Evolutionary conservation across 2,888 invertebrate genomes (phyloP).

Genomic region (Sthenelais limicola): DNA sequence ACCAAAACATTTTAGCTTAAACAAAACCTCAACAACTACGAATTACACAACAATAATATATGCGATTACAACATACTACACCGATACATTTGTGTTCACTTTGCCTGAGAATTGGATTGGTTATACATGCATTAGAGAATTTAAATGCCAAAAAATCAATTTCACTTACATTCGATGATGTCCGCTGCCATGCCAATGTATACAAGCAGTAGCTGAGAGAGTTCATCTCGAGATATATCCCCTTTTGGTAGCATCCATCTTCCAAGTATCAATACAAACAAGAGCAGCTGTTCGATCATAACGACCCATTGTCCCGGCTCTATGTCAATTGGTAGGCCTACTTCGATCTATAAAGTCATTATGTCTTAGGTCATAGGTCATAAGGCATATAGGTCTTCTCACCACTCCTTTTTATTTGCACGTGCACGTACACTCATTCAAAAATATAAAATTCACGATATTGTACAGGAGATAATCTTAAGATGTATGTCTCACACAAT

Average conservation of each 20-base stretch:
- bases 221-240: slow-evolving; percentile 55
- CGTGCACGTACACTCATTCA: too few relatives aligned
- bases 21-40: not conserved
- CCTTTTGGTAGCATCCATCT: slow-evolving; percentile 95
- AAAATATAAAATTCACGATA: too few relatives aligned
- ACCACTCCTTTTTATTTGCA: too few relatives aligned
- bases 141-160: too few relatives aligned
- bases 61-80: not conserved
- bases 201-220: slow-evolving; percentile 64
- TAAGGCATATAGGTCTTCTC: too few relatives aligned
- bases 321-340: slow-evolving; percentile 39
- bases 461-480: too few relatives aligned
- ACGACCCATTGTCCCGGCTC: slow-evolving; percentile 46
- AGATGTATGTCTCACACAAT: too few relatives aligned
- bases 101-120: too few relatives aligned
- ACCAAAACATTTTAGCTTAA: not conserved
- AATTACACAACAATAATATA: not conserved
- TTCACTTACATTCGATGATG: slow-evolving; percentile 75
- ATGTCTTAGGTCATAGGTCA: too few relatives aligned
- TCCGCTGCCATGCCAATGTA: slow-evolving; percentile 68
- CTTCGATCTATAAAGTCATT: too few relatives aligned
- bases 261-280: slow-evolving; percentile 90
- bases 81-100: not conserved
- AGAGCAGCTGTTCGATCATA: slow-evolving; percentile 75
- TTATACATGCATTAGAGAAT: too few relatives aligned